Base-by-base conservation (phyloP, 2,113 vertebrate species). In the Ahaetulla prasina region DNA sequence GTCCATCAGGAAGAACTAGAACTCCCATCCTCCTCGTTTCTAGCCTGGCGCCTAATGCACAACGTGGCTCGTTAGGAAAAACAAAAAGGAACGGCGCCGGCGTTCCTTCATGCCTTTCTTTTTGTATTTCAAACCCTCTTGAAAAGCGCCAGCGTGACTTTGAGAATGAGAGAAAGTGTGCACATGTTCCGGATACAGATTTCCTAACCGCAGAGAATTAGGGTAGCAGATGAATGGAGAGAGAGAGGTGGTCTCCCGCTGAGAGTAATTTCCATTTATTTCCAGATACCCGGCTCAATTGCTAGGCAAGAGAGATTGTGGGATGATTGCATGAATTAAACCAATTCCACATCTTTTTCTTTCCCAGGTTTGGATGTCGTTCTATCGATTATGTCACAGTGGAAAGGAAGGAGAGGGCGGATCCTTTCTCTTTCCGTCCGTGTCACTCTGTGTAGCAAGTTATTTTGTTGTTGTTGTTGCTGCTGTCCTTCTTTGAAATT, bases 131-230 rank as follows among this genome's bases (percentile, higher is more conserved):
- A 84, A 57, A 43, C 84, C 90, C 92, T 89, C 60, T 93, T 53
- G 27, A 94, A 84, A 80, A 94, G 89, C 52, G 74, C 27, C 11
- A 4, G n/a, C 52, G 8, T 39, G 90, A n/a, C 0, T 52, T 14
- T 91, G 91, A 92, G n/a, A 84, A 87, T 49, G 7, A 49, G 90
- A n/a, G 35, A 88, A 55, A 39, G 22, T 3, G 92, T 91, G 91
- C 55, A 27, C 90, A 92, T 89, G 0, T 92, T 95, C 90, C 87
- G 87, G 27, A 11, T 0, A 0, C 85, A 80, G 68, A 60, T 91
- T 88, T 94, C 86, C 90, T 91, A 43, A 92, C 94, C 92, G 90
- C 92, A 89, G 22, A 93, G 94, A 96, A 96, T 96, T 95, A 94
- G 93, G 92, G 90, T 93, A 92, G 96, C 88, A 93, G 89, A 35